Evolutionary conservation across 2,888 invertebrate species (phyloP).

Genomic region (Rhingia campestris): DNA sequence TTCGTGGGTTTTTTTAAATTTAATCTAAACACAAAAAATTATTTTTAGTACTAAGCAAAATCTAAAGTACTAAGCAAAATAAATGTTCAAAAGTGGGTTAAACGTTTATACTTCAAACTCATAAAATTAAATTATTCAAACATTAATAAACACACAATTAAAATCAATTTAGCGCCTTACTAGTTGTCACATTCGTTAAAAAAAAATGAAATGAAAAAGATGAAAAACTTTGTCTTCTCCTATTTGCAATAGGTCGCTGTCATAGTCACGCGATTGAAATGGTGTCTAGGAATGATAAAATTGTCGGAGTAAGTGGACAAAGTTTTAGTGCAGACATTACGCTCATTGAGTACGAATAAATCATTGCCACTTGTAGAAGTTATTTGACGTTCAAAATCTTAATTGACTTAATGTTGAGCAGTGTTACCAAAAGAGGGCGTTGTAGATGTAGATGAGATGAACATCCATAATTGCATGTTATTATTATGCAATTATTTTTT

Average conservation of each 20-base stretch:
- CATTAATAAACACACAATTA: constrained; percentile 73
- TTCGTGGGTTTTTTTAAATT: too few species aligned
- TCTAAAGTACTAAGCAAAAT: constrained; percentile 4
- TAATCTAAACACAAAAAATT: too few species aligned
- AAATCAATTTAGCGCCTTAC: constrained; percentile 72
- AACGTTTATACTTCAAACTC: constrained; percentile 69
- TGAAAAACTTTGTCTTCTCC: constrained; percentile 54
- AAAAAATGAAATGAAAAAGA: constrained; percentile 47
- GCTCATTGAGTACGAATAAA: constrained; percentile 43
- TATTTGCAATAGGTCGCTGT: constrained; percentile 48
- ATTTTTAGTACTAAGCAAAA: too few species aligned
- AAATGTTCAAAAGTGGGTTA: constrained; percentile 64
- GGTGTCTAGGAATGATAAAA: constrained; percentile 55
- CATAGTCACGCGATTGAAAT: constrained; percentile 70
- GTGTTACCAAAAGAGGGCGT: too few species aligned
- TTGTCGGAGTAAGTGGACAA: constrained; percentile 11
- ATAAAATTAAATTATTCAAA: constrained; percentile 70
- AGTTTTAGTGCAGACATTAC: constrained; percentile 19
- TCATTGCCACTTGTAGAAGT: constrained; percentile 18
- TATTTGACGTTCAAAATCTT: too few species aligned
- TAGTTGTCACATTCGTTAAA: constrained; percentile 68
- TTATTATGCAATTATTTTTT: too few species aligned
- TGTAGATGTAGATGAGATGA: too few species aligned
- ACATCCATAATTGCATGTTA: too few species aligned
- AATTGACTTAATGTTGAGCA: too few species aligned